Conservation (phyloP, 2,113 vertebrate genomes). For the Engystomops pustulosus region DNA sequence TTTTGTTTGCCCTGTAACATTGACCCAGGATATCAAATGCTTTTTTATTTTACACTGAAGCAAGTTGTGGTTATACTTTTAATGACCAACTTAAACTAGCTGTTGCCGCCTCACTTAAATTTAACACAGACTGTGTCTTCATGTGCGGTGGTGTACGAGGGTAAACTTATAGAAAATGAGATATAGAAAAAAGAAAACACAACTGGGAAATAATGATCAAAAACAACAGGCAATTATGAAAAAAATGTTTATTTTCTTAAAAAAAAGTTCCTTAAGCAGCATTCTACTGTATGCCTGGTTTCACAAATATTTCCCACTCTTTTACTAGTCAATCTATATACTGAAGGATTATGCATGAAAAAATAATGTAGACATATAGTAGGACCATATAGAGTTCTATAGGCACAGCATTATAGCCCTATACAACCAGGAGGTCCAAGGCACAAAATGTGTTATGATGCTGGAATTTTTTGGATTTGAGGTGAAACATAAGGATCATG, state of each 20-base stretch:
- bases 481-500: too few relatives aligned
- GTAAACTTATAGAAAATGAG: background rate
- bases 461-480: background rate
- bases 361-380: background rate
- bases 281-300: background rate
- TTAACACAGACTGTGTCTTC: background rate
- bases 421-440: background rate
- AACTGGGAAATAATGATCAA: background rate
- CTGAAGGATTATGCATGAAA: too few relatives aligned
- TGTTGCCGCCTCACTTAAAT: background rate
- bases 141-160: background rate
- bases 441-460: background rate
- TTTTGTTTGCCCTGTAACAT: background rate
- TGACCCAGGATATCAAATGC: conserved; percentile 8
- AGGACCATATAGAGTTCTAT: too few relatives aligned
- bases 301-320: too few relatives aligned
- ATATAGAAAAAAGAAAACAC: background rate
- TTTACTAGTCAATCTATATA: background rate
- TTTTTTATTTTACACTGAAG: background rate
- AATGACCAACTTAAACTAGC: background rate
- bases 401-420: background rate
- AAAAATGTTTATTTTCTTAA: too few relatives aligned
- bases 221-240: background rate
- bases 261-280: background rate
- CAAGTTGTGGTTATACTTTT: background rate